These are phyloP conservation scores for Sipunculus nudus DNA, from an alignment of 2,888 invertebrate species.

Conservation along the genomic window DNA sequence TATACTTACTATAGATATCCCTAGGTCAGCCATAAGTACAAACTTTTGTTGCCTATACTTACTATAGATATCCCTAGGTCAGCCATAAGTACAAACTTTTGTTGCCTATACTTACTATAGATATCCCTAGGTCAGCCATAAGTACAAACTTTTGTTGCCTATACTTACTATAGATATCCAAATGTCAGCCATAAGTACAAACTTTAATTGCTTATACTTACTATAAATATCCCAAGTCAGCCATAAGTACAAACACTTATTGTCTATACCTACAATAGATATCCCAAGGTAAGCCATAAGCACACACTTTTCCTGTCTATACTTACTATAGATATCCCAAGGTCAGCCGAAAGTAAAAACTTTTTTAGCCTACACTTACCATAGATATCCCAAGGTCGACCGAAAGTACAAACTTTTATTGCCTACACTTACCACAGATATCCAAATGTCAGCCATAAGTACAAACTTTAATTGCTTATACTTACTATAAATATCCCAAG, in stretches of 20 bases:
- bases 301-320: no score
- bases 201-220: constrained; percentile 50
- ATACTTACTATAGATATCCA: constrained; percentile 73
- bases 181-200: constrained; percentile 95
- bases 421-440: constrained; percentile 68
- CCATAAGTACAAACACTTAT: constrained; percentile 88
- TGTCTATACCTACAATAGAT: constrained; percentile 62
- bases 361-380: constrained; percentile 63
- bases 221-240: constrained; percentile 84
- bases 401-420: constrained; percentile 83
- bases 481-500: constrained; percentile 76
- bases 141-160: constrained; percentile 72
- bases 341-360: constrained; percentile 96
- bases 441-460: constrained; percentile 94
- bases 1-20: constrained; percentile 72
- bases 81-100: constrained; percentile 93
- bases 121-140: constrained; percentile 95
- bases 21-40: constrained; percentile 95
- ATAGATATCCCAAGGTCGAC: constrained; percentile 87
- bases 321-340: constrained; percentile 75
- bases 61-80: constrained; percentile 82
- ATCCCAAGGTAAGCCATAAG: constrained; percentile 97
- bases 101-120: constrained; percentile 55
- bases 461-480: constrained; percentile 67
- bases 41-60: constrained; percentile 39